These are phyloP conservation scores for Epizoanthus ramosus DNA, from an alignment of 92 coral and sea anemone genomes.

Conservation along the genomic window DNA sequence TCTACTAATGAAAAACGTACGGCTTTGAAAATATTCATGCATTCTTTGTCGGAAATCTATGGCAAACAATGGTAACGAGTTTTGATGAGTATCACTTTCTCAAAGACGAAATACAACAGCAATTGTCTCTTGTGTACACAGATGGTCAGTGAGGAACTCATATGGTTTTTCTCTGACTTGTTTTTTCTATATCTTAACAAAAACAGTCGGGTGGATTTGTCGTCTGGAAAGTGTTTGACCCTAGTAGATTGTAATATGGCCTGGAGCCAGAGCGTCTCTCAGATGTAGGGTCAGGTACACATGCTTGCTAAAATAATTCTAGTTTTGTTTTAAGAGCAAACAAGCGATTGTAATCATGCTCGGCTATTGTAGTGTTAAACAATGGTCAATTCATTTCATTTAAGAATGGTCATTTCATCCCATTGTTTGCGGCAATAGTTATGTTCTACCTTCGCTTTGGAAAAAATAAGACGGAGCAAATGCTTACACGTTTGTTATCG, in stretches of 20 bases:
- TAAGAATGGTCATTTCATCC: neutral
- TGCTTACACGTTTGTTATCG: too few relatives aligned
- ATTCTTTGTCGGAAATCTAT: conserved; percentile 1
- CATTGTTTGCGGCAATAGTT: too few relatives aligned
- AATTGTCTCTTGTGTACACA: neutral
- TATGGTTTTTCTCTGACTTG: neutral
- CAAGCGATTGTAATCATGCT: neutral
- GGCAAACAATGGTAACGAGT: neutral
- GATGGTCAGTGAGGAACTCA: neutral
- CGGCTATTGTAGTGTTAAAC: neutral
- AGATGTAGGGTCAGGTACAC: neutral
- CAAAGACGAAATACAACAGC: conserved; percentile 19
- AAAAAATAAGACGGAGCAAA: neutral
- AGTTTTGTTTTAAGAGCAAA: neutral
- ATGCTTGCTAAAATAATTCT: neutral
- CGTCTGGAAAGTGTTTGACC: conserved; percentile 12
- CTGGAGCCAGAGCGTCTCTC: neutral
- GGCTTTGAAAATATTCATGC: neutral
- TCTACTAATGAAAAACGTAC: neutral
- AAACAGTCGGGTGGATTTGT: neutral
- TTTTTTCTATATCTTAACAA: too few relatives aligned
- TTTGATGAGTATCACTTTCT: conserved; percentile 1
- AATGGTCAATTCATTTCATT: neutral
- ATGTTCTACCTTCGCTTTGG: too few relatives aligned
- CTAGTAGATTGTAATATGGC: neutral